Evolutionary conservation across 2,113 vertebrate species (phyloP).

Genomic region (Zapornia atra): DNA sequence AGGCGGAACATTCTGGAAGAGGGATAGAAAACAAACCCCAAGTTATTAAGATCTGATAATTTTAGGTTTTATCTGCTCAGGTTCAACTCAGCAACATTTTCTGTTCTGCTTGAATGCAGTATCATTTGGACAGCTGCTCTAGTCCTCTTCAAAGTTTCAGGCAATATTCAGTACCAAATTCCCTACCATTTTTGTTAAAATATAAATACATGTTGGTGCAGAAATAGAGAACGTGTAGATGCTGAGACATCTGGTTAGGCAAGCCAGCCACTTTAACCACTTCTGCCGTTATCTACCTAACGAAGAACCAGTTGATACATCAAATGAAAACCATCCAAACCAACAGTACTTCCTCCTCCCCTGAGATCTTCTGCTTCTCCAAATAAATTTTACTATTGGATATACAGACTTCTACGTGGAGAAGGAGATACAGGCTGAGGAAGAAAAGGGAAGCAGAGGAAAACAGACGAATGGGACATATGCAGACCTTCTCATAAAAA

Average conservation of each 20-base stretch:
- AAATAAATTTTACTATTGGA: neutral
- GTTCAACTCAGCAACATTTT: neutral
- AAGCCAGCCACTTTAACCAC: neutral
- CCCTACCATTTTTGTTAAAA: neutral
- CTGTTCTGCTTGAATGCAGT: neutral
- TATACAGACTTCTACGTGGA: neutral
- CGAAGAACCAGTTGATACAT: neutral
- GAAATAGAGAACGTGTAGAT: neutral
- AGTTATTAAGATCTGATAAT: neutral
- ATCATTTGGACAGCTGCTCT: neutral
- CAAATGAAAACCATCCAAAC: neutral
- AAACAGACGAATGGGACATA: neutral
- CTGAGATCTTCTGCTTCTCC: neutral
- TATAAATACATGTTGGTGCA: neutral
- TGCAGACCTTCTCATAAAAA: neutral
- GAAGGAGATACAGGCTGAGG: neutral
- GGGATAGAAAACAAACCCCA: neutral
- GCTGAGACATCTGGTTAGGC: neutral
- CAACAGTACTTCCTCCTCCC: neutral
- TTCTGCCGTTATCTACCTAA: neutral
- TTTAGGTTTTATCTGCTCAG: neutral
- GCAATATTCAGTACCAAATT: neutral
- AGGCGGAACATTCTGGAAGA: conserved; percentile 51
- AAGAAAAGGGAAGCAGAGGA: neutral
- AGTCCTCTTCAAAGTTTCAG: neutral